Evolutionary conservation across 2,888 invertebrate species (phyloP).

Genomic region (Ypsolopha scabrella): DNA sequence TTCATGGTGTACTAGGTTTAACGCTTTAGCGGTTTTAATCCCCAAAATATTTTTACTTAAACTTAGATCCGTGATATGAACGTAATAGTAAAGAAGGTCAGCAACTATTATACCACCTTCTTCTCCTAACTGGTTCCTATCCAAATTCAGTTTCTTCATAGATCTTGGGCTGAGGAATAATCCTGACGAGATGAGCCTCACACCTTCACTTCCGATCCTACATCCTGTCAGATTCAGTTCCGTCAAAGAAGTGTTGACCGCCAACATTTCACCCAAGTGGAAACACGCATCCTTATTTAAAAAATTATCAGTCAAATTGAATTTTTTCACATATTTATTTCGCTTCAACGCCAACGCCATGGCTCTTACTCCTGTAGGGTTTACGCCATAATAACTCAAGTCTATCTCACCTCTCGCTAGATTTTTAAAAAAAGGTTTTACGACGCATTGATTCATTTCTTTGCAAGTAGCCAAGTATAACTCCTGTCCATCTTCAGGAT

Average conservation of each 20-base stretch:
- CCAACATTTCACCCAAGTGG: conserved; percentile 28
- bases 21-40: background rate
- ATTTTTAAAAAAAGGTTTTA: conserved; percentile 22
- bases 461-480: conserved; percentile 26
- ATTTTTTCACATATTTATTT: conserved; percentile 20
- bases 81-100: background rate
- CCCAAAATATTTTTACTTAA: conserved; percentile 6
- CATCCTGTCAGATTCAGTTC: conserved; percentile 27
- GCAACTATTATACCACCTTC: conserved; percentile 20
- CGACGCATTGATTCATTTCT: conserved; percentile 21
- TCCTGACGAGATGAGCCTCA: conserved; percentile 14
- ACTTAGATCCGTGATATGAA: background rate
- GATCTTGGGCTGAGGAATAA: conserved; percentile 11
- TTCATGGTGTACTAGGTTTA: background rate
- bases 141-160: conserved; percentile 20
- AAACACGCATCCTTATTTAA: conserved; percentile 26
- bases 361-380: conserved; percentile 19
- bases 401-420: conserved; percentile 22
- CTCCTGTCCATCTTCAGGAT: conserved; percentile 30
- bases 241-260: conserved; percentile 17
- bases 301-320: conserved; percentile 27
- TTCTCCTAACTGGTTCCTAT: conserved; percentile 23
- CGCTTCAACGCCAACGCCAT: conserved; percentile 23
- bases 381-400: conserved; percentile 26
- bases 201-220: conserved; percentile 20